A percentile compares a stretch with the other conserved stretches of the same genome.
These are phyloP conservation scores for Neodon shergylaensis DNA, from an alignment of 2,113 vertebrate species.

Conservation along the genomic window DNA sequence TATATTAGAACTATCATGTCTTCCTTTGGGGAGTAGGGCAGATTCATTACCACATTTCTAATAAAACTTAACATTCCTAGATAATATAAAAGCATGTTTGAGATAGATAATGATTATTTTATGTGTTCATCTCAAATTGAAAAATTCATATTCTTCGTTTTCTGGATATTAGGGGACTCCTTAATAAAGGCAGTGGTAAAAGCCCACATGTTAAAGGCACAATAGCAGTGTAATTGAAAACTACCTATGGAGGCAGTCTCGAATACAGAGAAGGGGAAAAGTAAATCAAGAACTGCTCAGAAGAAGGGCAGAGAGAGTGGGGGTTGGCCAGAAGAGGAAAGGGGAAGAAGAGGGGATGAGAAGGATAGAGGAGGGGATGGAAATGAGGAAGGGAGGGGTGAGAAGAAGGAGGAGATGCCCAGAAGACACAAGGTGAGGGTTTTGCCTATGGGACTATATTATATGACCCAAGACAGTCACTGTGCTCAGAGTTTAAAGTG, in stretches of 20 bases:
- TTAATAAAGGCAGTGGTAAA: slow-evolving; percentile 33
- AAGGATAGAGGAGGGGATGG: too few relatives aligned
- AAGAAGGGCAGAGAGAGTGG: too few relatives aligned
- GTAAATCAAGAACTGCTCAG: background rate
- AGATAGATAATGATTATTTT: slow-evolving; percentile 54
- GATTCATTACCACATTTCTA: slow-evolving; percentile 47
- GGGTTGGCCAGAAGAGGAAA: background rate
- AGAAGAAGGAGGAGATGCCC: background rate
- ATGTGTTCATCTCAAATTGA: slow-evolving; percentile 43
- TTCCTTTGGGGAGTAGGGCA: background rate
- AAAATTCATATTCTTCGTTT: slow-evolving; percentile 52
- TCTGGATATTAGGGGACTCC: slow-evolving; percentile 41
- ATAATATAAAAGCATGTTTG: slow-evolving; percentile 49
- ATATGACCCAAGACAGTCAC: background rate
- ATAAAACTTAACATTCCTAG: slow-evolving; percentile 45
- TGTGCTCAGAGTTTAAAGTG: slow-evolving; percentile 9
- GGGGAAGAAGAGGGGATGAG: too few relatives aligned
- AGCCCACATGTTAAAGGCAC: background rate
- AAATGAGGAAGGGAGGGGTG: background rate
- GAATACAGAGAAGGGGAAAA: background rate
- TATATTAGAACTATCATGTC: slow-evolving; percentile 26
- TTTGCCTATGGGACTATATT: background rate
- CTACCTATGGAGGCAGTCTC: background rate
- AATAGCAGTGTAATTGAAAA: background rate
- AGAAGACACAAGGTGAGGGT: background rate